These are phyloP conservation scores for Chorisops tibialis DNA, from an alignment of 2,888 invertebrate species.

Conservation along the genomic window DNA sequence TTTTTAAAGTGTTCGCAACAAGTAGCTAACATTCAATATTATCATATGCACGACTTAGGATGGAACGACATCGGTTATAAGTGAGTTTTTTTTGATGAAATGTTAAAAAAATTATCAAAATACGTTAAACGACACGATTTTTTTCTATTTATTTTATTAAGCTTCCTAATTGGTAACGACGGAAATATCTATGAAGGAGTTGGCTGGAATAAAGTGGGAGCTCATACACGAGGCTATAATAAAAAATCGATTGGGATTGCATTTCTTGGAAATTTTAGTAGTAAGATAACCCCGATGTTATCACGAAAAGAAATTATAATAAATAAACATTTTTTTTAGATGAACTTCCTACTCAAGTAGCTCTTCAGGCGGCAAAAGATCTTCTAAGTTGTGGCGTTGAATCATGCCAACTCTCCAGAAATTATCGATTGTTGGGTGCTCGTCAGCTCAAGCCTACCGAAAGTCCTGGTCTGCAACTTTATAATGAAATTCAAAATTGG, in stretches of 20 bases:
- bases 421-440: conserved; percentile 53
- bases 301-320: background rate
- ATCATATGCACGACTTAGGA: conserved; percentile 54
- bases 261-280: conserved; percentile 57
- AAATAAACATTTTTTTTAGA: conserved; percentile 41
- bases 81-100: no score
- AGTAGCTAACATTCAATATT: conserved; percentile 55
- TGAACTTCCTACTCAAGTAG: conserved; percentile 46
- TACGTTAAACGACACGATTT: no score
- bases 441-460: conserved; percentile 51
- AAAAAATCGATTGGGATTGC: conserved; percentile 60
- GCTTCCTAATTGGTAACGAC: conserved; percentile 62
- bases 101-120: no score
- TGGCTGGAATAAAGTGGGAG: conserved; percentile 62
- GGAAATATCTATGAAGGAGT: conserved; percentile 64
- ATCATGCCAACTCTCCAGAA: conserved; percentile 47
- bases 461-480: conserved; percentile 55
- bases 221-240: conserved; percentile 61
- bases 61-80: conserved; percentile 59
- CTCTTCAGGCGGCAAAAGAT: conserved; percentile 49
- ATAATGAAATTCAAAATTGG: conserved; percentile 55
- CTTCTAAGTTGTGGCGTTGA: conserved; percentile 53
- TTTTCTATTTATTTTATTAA: no score
- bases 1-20: conserved; percentile 52
- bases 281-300: conserved; percentile 39